These are phyloP conservation scores for Autographa pulchrina DNA, from an alignment of 2,888 invertebrate genomes.

Conservation along the genomic window DNA sequence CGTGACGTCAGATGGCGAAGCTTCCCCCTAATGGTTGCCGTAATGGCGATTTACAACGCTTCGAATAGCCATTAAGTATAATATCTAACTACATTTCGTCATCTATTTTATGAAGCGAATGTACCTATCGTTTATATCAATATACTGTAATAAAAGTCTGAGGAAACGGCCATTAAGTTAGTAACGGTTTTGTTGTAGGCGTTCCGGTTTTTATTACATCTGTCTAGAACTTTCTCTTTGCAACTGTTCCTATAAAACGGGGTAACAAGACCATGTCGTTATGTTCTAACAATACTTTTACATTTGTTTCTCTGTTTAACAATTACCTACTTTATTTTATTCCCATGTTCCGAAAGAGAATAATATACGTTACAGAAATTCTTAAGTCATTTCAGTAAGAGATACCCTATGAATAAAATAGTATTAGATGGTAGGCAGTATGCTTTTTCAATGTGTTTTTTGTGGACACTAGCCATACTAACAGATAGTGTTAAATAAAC, in stretches of 20 bases:
- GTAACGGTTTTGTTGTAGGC: constrained; percentile 36
- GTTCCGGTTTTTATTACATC: constrained; percentile 11
- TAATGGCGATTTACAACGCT: not conserved
- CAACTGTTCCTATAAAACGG: not conserved
- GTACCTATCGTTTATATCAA: constrained; percentile 62
- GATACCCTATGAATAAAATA: too few relatives aligned
- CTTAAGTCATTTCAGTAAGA: too few relatives aligned
- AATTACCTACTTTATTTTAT: not conserved
- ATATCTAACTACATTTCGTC: constrained; percentile 14
- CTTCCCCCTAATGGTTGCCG: not conserved
- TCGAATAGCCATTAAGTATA: constrained; percentile 14
- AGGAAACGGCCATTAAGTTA: constrained; percentile 46
- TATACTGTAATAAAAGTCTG: constrained; percentile 56
- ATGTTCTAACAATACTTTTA: not conserved
- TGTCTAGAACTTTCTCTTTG: too few relatives aligned
- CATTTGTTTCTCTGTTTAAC: not conserved
- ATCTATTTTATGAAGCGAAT: constrained; percentile 33
- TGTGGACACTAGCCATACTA: too few relatives aligned
- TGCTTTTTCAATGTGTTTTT: too few relatives aligned
- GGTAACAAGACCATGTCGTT: not conserved
- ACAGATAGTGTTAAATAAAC: too few relatives aligned
- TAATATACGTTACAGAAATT: too few relatives aligned
- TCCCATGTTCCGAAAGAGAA: not conserved
- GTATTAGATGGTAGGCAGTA: too few relatives aligned
- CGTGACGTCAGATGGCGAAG: not conserved